Base-by-base conservation (phyloP, 2,797 vertebrate genomes). In the Neoniphon sammara region DNA sequence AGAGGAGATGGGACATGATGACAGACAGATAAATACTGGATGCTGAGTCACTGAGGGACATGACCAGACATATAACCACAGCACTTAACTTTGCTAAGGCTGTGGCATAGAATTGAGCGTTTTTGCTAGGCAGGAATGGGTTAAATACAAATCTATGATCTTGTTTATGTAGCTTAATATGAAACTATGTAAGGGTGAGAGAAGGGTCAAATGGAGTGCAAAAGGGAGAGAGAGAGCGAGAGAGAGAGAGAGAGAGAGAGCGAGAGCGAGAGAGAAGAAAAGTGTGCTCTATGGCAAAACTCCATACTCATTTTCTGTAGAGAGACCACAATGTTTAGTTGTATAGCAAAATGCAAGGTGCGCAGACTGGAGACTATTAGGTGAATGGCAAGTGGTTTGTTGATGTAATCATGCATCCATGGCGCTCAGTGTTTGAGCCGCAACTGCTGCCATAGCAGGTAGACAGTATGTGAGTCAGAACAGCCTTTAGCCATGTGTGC, bases 401-500 rank as follows among this genome's bases (percentile, higher is more conserved):
- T 67, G 61, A 46, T 82, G 31, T 76, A 42, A 70, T 73, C 57
- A 59, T 21, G 21, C n/a, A 8, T 34, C 71, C 10, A n/a, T 25
- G 10, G 54, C 57, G n/a, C 46, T 2, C 46, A 15, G 6, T 27
- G 55, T 74, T 52, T 59, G 56, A n/a, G 6, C 31, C 18, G 31
- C 44, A 11, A 36, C 57, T 25, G 56, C 60, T 55, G 30, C 23
- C 57, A 27, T 27, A 57, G 23, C 27, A 39, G 44, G 57, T 66
- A 18, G 18, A 44, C 34, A 59, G 57, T 50, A 30, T 80, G 66
- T 60, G 66, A 77, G 69, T 58, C 7, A 1, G 49, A 75, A 75
- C 82, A 87, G 86, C 80, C 85, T 81, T 80, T 2, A 31, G 56
- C 85, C 82, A 89, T 81, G 65, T 89, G 86, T 82, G 80, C 77